Conservation (phyloP, 2,888 invertebrate species). For the Idaea biselata region DNA sequence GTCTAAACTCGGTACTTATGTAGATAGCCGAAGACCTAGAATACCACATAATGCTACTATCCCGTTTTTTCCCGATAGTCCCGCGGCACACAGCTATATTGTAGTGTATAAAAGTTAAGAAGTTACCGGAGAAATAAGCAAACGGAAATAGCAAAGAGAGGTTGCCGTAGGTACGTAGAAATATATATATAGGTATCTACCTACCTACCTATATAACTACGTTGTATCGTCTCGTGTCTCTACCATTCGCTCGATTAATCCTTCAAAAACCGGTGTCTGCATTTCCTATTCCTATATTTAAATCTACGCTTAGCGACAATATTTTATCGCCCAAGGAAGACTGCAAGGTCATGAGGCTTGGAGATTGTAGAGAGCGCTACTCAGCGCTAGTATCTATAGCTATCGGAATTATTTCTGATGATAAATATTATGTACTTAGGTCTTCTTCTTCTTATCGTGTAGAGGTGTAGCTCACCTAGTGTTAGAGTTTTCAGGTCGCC, state of each 20-base stretch:
- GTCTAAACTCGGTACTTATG: too few relatives aligned
- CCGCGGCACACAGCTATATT: too few relatives aligned
- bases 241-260: slow-evolving; percentile 6
- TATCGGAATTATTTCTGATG: not conserved
- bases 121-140: too few relatives aligned
- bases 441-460: too few relatives aligned
- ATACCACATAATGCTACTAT: too few relatives aligned
- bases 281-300: slow-evolving; percentile 24
- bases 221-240: not conserved
- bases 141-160: too few relatives aligned
- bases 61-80: too few relatives aligned
- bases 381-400: not conserved
- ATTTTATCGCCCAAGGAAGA: slow-evolving; percentile 25
- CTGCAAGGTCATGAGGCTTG: slow-evolving; percentile 23
- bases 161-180: too few relatives aligned
- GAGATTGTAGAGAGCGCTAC: slow-evolving; percentile 19
- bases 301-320: slow-evolving; percentile 16
- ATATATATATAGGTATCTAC: not conserved
- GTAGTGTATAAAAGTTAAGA: too few relatives aligned
- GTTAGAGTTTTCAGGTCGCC: too few relatives aligned
- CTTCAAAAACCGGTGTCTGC: slow-evolving; percentile 13
- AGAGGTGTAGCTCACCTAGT: too few relatives aligned
- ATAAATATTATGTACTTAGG: not conserved
- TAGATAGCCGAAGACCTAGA: too few relatives aligned
- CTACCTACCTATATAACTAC: slow-evolving; percentile 4